phyloP scores from a whole-genome alignment of 2,888 invertebrate species.

The Aphidoletes aphidimyza region DNA sequence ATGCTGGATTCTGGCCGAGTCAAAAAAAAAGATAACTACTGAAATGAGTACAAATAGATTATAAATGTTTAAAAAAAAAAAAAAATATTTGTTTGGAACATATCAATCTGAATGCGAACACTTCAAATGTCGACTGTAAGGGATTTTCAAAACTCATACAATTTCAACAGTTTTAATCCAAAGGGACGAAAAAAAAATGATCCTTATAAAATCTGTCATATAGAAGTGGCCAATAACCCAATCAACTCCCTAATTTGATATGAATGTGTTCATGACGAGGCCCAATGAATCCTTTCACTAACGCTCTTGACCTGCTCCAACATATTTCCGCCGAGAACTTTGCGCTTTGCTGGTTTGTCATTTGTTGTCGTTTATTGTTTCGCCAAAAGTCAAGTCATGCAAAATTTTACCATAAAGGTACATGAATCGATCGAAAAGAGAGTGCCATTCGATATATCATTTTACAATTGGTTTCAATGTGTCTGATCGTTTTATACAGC shows the following conservation, averaged over 20 bases:
- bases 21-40: background rate
- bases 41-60: conserved; percentile 29
- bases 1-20: background rate
- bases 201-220: too few species aligned
- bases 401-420: background rate
- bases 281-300: conserved; percentile 17
- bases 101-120: background rate
- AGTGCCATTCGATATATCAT: conserved; percentile 16
- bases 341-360: too few species aligned
- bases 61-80: background rate
- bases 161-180: background rate
- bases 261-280: too few species aligned
- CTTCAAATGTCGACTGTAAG: background rate
- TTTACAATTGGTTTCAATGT: background rate
- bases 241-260: too few species aligned
- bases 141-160: background rate
- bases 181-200: too few species aligned
- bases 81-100: background rate
- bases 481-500: background rate
- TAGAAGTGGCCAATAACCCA: background rate
- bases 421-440: background rate
- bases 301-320: background rate
- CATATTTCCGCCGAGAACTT: background rate
- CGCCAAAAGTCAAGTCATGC: background rate
- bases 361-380: background rate